Conservation (phyloP, 2,888 invertebrate species). For the Mythimna albipuncta region DNA sequence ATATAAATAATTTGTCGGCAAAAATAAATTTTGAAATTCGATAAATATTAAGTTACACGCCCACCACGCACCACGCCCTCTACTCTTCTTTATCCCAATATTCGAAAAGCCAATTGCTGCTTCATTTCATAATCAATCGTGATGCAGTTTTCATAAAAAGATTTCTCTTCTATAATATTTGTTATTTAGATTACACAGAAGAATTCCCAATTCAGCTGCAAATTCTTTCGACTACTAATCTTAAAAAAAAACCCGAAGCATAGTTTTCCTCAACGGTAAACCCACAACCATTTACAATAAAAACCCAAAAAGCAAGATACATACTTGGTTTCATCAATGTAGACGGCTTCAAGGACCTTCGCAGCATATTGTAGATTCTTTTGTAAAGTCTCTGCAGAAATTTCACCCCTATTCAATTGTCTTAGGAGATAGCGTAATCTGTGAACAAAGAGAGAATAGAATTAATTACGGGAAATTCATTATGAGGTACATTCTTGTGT, state of each 20-base stretch:
- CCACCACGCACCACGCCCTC: too few relatives aligned
- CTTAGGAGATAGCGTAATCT: constrained; percentile 97
- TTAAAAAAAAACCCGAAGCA: constrained; percentile 51
- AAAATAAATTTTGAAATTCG: too few relatives aligned
- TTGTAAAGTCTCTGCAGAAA: constrained; percentile 96
- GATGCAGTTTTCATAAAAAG: neutral
- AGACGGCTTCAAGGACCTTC: constrained; percentile 97
- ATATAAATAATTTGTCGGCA: too few relatives aligned
- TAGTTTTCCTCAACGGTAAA: constrained; percentile 60
- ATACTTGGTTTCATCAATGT: constrained; percentile 98
- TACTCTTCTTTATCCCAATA: too few relatives aligned
- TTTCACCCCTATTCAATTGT: constrained; percentile 96
- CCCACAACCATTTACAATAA: constrained; percentile 30
- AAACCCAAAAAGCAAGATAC: constrained; percentile 76
- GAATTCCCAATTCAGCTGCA: constrained; percentile 7
- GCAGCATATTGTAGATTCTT: constrained; percentile 98
- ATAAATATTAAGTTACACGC: too few relatives aligned
- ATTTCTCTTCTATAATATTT: neutral
- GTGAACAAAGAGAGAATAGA: constrained; percentile 81
- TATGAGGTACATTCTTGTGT: constrained; percentile 36
- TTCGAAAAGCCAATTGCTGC: too few relatives aligned
- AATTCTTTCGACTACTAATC: neutral
- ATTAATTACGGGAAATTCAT: constrained; percentile 46
- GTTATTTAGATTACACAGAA: too few relatives aligned
- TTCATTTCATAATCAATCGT: too few relatives aligned